A percentile compares a stretch with the other conserved stretches of the same genome.
Evolutionary conservation across 2,797 vertebrate genomes (phyloP).

Genomic region (Hylomyscus alleni): DNA sequence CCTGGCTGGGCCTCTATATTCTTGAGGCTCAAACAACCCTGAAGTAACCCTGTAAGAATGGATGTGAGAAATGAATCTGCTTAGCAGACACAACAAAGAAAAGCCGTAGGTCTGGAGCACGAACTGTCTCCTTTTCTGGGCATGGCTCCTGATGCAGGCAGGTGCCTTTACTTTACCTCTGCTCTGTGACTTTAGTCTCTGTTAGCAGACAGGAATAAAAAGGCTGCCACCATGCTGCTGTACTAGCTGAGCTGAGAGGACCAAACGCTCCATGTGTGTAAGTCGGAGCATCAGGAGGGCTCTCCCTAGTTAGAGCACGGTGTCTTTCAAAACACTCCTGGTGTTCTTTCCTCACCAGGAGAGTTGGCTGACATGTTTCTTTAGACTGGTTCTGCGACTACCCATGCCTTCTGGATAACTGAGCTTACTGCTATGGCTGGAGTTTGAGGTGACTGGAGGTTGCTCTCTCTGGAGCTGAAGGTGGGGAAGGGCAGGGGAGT

Average conservation of each 20-base stretch:
- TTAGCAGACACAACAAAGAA: background rate
- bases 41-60: background rate
- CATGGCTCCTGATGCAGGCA: slow-evolving; percentile 35
- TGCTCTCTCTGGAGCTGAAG: slow-evolving; percentile 13
- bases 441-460: background rate
- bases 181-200: background rate
- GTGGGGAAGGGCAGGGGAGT: background rate
- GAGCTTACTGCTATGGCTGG: background rate
- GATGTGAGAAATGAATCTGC: slow-evolving; percentile 17
- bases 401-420: background rate
- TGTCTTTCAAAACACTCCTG: slow-evolving; percentile 2
- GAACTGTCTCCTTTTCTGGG: background rate
- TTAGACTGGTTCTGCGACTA: background rate
- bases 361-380: slow-evolving; percentile 21
- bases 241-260: background rate
- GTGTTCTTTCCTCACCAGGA: slow-evolving; percentile 22
- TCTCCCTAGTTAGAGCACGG: background rate
- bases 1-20: background rate
- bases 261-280: background rate
- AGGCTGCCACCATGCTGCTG: background rate
- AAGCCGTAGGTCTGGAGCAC: background rate
- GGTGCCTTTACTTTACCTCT: background rate
- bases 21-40: background rate
- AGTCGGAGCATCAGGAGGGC: background rate
- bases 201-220: slow-evolving; percentile 41